Evolutionary conservation across 2,888 invertebrate genomes (phyloP), one percentile per base, ranked within the genome.

Genomic region (Drosophila gaucha): DNA sequence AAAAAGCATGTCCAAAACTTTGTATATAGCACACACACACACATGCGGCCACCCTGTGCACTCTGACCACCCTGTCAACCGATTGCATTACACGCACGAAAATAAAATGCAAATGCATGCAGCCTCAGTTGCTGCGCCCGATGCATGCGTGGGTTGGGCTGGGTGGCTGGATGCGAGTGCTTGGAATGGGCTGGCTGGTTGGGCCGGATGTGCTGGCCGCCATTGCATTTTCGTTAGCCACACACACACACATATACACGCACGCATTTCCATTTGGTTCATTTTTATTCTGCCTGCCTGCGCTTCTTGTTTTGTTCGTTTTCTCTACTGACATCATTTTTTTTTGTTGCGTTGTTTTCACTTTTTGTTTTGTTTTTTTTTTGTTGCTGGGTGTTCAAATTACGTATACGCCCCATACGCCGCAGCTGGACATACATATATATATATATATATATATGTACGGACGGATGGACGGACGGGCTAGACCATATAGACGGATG

Each of bases 251-350:
- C 39, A 18, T 24, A 22, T 28, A 4, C 41, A 39, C 54, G 16
- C 18, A 24, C 51, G 10, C 31, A 9, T 58, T 51, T 65, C 30
- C 62, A 69, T 75, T 75, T 75, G 75, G 78, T 74, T 78, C 78
- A 78, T 69, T 78, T 75, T 75, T 75, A 77, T 77, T 67, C 58
- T 46, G 63, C 33, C 62, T 28, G 50, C 20, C 62, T n/a, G n/a
- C n/a, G n/a, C 55, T 30, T 30, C 8, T 77, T 80, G 80, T 87
- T 82, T 82, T 82, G 88, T 47, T 82, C 83, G 83, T 82, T 87
- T 82, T 87, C 83, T 87, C 88, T 88, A 87, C 88, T 82, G 82
- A 82, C 82, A 82, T 82, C 84, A 68, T 86, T 87, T 82, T 73
- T 86, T 86, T 87, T 73, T 85, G 80, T 71, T 56, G 62, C 50